Base-by-base conservation (phyloP, 2,888 invertebrate species). In the Drosophila sordidapex region DNA sequence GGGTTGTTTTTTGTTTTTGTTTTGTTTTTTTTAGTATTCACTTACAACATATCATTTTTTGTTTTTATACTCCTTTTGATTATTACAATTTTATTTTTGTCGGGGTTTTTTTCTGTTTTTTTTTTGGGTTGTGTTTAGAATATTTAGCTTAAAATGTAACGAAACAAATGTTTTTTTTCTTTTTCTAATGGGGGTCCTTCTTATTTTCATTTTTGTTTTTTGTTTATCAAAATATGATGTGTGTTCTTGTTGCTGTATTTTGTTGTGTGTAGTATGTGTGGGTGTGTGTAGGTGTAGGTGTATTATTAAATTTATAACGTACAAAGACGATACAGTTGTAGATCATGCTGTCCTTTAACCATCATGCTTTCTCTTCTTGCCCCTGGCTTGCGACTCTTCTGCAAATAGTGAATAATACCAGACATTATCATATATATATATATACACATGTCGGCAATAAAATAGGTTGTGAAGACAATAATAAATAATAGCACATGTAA, bases 281-380 rank as follows among this genome's bases (percentile, higher is more conserved):
- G 67, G 43, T 67, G 58, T 74, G 56, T 81, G 56, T 79, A 36
- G 53, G 60, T 81, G 63, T 72, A 46, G 43, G 67, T 62, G 46
- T 60, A 52, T 74, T 56, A 79, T 89, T 86, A 63, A 89, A 73
- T 86, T 83, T 90, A 84, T 89, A 90, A 80, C 83, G 89, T 60
- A 80, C 90, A 83, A 84, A 71, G 82, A 86, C 84, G 87, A 83
- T 83, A 81, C 85, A 85, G 70, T 75, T 83, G 61, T 66, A 67
- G 74, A 75, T 71, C 52, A 52, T 58, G 31, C 29, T 63, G 25
- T 75, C 25, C 8, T 25, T 92, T 93, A 93, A 90, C 93, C 96
- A 92, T 96, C 96, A 90, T 95, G 95, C 94, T 96, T 96, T 94
- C 96, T 95, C 92, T 96, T 96, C 93, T 96, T 96, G 86, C 96